These are phyloP conservation scores for Ceratina australensis DNA, from an alignment of 1,140 invertebrate species.

Conservation along the genomic window DNA sequence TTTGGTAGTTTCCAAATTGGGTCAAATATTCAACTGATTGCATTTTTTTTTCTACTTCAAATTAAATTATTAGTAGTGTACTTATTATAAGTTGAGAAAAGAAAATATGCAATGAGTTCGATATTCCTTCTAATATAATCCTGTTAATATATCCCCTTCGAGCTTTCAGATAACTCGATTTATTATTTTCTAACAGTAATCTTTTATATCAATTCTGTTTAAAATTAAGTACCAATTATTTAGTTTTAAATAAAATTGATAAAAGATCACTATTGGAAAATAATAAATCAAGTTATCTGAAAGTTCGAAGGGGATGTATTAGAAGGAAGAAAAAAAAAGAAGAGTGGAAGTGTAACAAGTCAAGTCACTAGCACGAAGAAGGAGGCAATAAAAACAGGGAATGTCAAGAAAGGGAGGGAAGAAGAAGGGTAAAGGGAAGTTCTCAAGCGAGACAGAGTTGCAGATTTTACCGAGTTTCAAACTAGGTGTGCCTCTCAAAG, in stretches of 20 bases:
- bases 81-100: no score
- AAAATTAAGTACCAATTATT: no score
- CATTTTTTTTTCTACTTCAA: no score
- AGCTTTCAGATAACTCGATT: background rate
- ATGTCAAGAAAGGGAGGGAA: constrained; percentile 34
- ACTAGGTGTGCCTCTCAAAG: constrained; percentile 68
- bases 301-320: background rate
- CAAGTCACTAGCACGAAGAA: background rate
- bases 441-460: constrained; percentile 46
- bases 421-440: constrained; percentile 38
- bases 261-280: background rate
- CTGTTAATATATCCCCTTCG: background rate
- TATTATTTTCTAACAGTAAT: background rate
- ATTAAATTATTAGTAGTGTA: no score
- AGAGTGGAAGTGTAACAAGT: background rate
- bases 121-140: no score
- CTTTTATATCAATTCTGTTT: no score
- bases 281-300: background rate
- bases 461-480: constrained; percentile 73
- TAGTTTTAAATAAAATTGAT: no score
- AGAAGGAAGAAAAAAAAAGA: no score
- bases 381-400: constrained; percentile 41
- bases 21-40: background rate
- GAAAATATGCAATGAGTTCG: no score
- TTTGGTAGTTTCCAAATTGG: background rate